Percentiles rank a stretch among this genome's conserved stretches.
Conservation (phyloP, 2,888 invertebrate species). For the Ochropleura leucogaster region DNA sequence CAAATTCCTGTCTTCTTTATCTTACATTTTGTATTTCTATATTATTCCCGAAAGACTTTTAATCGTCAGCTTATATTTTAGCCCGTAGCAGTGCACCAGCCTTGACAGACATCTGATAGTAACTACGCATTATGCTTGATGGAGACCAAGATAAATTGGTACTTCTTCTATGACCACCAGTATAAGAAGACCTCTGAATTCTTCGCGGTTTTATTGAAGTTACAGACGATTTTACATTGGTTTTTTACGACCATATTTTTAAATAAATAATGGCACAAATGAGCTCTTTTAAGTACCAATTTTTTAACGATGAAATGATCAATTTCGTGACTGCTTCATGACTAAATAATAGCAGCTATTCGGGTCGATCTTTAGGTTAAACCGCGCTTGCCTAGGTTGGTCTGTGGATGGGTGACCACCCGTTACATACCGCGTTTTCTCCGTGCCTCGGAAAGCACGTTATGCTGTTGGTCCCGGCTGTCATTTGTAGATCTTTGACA, state of each 20-base stretch:
- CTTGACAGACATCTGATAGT: not conserved
- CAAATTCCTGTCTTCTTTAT: not conserved
- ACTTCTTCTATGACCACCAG: not conserved
- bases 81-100: not conserved
- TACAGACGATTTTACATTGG: not conserved
- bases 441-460: too few relatives aligned
- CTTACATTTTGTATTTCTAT: not conserved
- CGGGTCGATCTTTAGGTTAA: too few relatives aligned
- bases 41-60: constrained; percentile 21
- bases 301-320: too few relatives aligned
- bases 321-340: too few relatives aligned
- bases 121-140: not conserved
- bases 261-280: not conserved
- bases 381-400: too few relatives aligned
- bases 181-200: not conserved
- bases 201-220: not conserved
- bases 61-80: constrained; percentile 12
- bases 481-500: too few relatives aligned
- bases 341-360: too few relatives aligned
- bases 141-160: not conserved
- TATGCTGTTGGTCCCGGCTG: too few relatives aligned
- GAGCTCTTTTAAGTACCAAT: not conserved
- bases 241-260: not conserved
- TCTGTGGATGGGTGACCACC: too few relatives aligned
- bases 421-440: too few relatives aligned